Percentiles rank a stretch among this genome's conserved stretches.
Conservation (phyloP, 1,140 invertebrate species). For the Ceratina japonica region DNA sequence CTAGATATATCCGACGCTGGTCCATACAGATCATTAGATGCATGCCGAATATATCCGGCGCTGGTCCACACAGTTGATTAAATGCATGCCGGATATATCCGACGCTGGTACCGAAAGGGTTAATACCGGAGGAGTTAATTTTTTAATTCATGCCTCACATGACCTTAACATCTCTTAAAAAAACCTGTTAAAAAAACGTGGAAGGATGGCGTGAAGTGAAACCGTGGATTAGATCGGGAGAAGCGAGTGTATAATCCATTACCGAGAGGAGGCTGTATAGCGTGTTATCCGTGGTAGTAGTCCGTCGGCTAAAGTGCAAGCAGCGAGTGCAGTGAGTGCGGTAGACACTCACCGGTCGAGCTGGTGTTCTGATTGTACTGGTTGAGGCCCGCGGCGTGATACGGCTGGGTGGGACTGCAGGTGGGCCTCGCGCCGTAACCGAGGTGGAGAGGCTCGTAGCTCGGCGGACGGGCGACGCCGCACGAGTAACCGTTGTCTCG, state of each 20-base stretch:
- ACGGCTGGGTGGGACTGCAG: constrained; percentile 84
- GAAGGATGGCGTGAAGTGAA: constrained; percentile 14
- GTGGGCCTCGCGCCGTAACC: constrained; percentile 83
- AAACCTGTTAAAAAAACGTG: too few species aligned
- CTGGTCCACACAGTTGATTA: too few species aligned
- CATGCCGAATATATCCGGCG: too few species aligned
- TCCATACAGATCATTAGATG: too few species aligned
- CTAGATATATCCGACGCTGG: too few species aligned
- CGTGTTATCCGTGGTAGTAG: constrained; percentile 74
- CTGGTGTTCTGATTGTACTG: constrained; percentile 83
- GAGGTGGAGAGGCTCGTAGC: constrained; percentile 85
- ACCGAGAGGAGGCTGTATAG: constrained; percentile 67
- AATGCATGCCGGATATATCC: too few species aligned
- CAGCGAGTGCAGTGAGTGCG: constrained; percentile 80
- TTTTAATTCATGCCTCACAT: too few species aligned
- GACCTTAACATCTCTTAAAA: too few species aligned
- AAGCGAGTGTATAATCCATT: constrained; percentile 64
- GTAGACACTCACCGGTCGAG: constrained; percentile 82
- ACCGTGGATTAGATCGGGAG: constrained; percentile 19
- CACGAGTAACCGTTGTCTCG: constrained; percentile 84
- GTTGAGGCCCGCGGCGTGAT: constrained; percentile 81
- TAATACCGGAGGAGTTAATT: too few species aligned
- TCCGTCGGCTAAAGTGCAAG: constrained; percentile 79
- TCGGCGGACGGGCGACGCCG: constrained; percentile 81
- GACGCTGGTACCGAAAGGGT: too few species aligned